These are phyloP conservation scores for Eucriotettix oculatus DNA, from an alignment of 2,888 invertebrate genomes.

Conservation along the genomic window DNA sequence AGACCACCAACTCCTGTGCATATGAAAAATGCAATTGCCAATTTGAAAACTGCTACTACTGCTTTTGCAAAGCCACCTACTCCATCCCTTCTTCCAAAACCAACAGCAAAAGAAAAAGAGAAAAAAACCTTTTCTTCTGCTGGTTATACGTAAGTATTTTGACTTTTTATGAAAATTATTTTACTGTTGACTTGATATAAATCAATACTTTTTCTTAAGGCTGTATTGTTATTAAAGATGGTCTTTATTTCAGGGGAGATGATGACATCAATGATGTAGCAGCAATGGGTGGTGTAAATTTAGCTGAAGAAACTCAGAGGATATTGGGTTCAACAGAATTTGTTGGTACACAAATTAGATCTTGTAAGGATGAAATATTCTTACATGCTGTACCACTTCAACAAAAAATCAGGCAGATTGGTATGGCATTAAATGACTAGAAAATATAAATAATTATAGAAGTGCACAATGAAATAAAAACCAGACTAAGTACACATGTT, in stretches of 20 bases:
- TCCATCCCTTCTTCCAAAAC: constrained; percentile 22
- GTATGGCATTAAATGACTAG: constrained; percentile 23
- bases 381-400: constrained; percentile 62
- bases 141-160: constrained; percentile 28
- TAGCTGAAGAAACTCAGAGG: constrained; percentile 88
- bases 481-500: neutral
- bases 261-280: constrained; percentile 98
- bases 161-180: neutral
- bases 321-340: constrained; percentile 82
- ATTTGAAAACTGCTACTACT: constrained; percentile 2
- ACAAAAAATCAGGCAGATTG: constrained; percentile 55
- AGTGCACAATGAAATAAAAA: too few relatives aligned
- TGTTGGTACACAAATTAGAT: constrained; percentile 73
- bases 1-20: constrained; percentile 3
- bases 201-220: neutral
- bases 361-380: constrained; percentile 86
- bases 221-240: neutral
- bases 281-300: constrained; percentile 96
- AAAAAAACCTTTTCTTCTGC: constrained; percentile 47
- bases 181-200: constrained; percentile 1
- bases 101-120: constrained; percentile 58
- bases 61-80: constrained; percentile 8
- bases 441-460: neutral
- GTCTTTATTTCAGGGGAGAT: constrained; percentile 50
- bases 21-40: constrained; percentile 6